Evolutionary conservation across 53 echinoderm and acorn worm genomes (phyloP).

Genomic region (Glandiceps talaboti): DNA sequence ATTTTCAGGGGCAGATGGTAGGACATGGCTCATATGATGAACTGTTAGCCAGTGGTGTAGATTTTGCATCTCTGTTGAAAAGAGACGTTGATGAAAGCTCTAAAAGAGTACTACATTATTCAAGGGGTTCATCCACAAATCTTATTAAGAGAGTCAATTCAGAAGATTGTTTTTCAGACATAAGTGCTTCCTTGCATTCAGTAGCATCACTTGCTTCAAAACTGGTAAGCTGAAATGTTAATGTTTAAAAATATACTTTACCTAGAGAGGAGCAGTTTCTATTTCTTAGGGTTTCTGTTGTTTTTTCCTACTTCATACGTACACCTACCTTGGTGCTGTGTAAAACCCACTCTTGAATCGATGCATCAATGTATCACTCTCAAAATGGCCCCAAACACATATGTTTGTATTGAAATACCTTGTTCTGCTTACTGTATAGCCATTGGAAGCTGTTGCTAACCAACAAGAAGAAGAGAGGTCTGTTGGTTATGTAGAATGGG

Average conservation of each 20-base stretch:
- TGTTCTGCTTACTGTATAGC: not conserved
- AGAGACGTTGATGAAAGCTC: constrained; percentile 28
- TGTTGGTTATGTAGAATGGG: not conserved
- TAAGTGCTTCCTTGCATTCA: not conserved
- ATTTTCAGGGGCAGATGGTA: constrained; percentile 64
- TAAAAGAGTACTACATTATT: too few species aligned
- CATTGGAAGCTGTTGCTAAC: not conserved
- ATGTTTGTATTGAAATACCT: too few species aligned
- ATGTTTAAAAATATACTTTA: too few species aligned
- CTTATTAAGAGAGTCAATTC: not conserved
- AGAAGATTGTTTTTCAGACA: not conserved
- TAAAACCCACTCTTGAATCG: too few species aligned
- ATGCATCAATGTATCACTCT: too few species aligned
- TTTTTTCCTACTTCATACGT: too few species aligned
- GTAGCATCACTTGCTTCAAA: not conserved
- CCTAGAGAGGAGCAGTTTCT: too few species aligned
- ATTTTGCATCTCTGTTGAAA: constrained; percentile 76
- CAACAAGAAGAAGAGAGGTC: not conserved
- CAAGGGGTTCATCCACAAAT: not conserved
- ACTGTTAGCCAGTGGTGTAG: constrained; percentile 48
- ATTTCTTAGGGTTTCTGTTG: too few species aligned
- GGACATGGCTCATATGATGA: constrained; percentile 59
- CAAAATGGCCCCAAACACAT: too few species aligned
- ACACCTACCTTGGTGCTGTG: too few species aligned
- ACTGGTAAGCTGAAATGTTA: not conserved